phyloP scores from a whole-genome alignment of 2,113 vertebrate species.

The Salvator merianae region DNA sequence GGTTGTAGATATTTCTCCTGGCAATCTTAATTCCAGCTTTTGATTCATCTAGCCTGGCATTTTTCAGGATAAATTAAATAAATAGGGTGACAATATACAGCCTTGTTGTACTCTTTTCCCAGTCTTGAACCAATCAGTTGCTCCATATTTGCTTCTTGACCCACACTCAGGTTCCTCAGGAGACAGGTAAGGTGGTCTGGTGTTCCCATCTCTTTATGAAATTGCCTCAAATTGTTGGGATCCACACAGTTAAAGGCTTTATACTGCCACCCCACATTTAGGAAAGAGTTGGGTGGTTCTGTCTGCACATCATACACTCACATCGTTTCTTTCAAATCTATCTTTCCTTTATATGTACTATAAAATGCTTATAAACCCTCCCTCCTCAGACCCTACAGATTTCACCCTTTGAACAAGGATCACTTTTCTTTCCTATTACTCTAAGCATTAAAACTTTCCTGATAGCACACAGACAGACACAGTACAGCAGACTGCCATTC shows the following conservation, averaged over 20 bases:
- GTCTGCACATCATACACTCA: not conserved
- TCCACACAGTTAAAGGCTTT: not conserved
- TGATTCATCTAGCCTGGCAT: not conserved
- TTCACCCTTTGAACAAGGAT: constrained; percentile 11
- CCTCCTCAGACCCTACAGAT: constrained; percentile 21
- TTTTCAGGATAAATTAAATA: not conserved
- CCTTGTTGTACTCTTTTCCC: too few relatives aligned
- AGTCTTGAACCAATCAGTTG: too few relatives aligned
- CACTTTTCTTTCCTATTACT: constrained; percentile 57
- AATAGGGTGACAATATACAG: too few relatives aligned
- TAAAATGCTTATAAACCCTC: constrained; percentile 40
- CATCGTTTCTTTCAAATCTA: not conserved
- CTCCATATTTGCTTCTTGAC: too few relatives aligned
- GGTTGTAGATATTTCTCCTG: too few relatives aligned
- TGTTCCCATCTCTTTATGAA: too few relatives aligned
- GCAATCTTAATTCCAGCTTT: too few relatives aligned
- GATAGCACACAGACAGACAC: constrained; percentile 24
- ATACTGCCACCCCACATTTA: not conserved
- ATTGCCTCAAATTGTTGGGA: too few relatives aligned
- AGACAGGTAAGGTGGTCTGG: too few relatives aligned
- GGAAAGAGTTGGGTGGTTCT: not conserved
- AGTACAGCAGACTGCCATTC: not conserved
- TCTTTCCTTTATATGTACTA: constrained; percentile 35
- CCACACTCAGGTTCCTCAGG: too few relatives aligned
- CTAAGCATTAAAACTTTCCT: constrained; percentile 31